Percentiles rank a stretch among this genome's conserved stretches.
These are phyloP conservation scores for Drosophila dives DNA, from an alignment of 2,888 invertebrate species.

Conservation along the genomic window DNA sequence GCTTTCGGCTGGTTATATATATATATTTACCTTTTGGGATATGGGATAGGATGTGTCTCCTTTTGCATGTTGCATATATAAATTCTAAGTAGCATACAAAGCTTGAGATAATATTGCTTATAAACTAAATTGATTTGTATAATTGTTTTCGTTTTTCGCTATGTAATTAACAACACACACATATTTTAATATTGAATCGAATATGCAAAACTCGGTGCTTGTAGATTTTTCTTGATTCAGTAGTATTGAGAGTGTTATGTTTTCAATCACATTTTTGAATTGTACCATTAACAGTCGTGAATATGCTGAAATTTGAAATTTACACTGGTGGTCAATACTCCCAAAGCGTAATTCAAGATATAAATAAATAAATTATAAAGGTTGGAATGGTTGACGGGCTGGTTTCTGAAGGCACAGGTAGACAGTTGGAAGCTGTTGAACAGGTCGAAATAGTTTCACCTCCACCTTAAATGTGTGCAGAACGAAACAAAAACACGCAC, in stretches of 20 bases:
- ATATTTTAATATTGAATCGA: not conserved
- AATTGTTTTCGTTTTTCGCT: not conserved
- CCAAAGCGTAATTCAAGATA: slow-evolving; percentile 79
- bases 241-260: slow-evolving; percentile 53
- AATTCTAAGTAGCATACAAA: too few relatives aligned
- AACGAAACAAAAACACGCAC: slow-evolving; percentile 59
- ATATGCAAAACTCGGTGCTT: slow-evolving; percentile 1
- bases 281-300: slow-evolving; percentile 74
- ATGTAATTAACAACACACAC: not conserved
- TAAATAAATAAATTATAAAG: slow-evolving; percentile 79
- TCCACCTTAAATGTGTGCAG: slow-evolving; percentile 71
- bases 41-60: not conserved
- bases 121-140: not conserved
- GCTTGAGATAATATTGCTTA: not conserved
- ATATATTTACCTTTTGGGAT: not conserved
- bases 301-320: slow-evolving; percentile 80
- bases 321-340: slow-evolving; percentile 83
- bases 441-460: slow-evolving; percentile 78
- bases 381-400: slow-evolving; percentile 68
- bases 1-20: not conserved
- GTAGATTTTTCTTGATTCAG: slow-evolving; percentile 21
- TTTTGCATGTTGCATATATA: not conserved
- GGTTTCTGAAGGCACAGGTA: slow-evolving; percentile 68
- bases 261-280: slow-evolving; percentile 72
- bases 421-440: slow-evolving; percentile 80